Conservation (phyloP, 2,797 vertebrate genomes). For the Knipowitschia caucasica region DNA sequence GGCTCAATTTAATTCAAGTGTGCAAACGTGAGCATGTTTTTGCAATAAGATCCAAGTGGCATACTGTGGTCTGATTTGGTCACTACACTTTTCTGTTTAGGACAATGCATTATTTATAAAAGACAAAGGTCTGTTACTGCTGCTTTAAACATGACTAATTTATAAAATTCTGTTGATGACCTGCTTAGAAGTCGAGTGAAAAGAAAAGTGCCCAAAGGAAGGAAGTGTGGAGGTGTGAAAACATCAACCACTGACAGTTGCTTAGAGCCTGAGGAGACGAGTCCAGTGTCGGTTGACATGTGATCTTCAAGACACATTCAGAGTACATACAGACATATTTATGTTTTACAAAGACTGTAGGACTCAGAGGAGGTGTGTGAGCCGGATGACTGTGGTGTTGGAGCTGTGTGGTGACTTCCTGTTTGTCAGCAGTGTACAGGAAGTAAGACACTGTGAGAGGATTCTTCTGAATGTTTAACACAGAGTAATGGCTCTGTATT, state of each 20-base stretch:
- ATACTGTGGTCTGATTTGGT: no score
- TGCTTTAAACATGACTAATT: no score
- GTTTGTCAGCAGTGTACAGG: constrained; percentile 64
- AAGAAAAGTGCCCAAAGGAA: not conserved
- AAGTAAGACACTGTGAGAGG: constrained; percentile 48
- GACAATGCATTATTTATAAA: no score
- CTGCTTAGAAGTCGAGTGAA: not conserved
- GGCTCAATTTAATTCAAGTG: no score
- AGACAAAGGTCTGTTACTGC: no score
- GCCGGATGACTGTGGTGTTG: constrained; percentile 79
- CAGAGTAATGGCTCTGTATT: constrained; percentile 17
- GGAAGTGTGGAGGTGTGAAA: not conserved
- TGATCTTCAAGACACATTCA: not conserved
- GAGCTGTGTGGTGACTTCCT: constrained; percentile 71
- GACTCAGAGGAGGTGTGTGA: constrained; percentile 24
- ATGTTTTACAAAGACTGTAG: constrained; percentile 2
- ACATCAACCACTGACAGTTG: not conserved
- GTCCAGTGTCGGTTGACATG: constrained; percentile 6
- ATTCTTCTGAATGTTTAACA: constrained; percentile 13
- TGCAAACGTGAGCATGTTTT: no score
- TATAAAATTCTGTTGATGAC: not conserved
- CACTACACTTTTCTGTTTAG: no score
- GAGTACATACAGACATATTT: not conserved
- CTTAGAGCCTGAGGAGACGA: constrained; percentile 1
- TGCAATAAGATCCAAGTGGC: no score